Evolutionary conservation across 2,797 vertebrate genomes (phyloP), one percentile per base, ranked within the genome.

Genomic region (Sylvia borin): DNA sequence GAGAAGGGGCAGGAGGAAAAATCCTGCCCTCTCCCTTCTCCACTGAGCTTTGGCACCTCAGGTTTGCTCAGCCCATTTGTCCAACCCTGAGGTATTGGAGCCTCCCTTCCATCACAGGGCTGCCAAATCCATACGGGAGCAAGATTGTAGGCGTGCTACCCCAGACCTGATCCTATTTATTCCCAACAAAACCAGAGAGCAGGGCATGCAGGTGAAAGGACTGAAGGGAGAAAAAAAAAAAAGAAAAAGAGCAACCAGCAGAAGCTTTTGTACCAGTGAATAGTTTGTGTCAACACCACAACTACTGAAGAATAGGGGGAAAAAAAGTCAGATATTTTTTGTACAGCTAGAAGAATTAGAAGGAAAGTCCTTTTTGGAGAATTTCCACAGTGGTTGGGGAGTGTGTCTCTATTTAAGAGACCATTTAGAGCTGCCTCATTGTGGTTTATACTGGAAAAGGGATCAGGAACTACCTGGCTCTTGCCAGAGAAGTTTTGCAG

Each of bases 171-270:
- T 32, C 1, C 0, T 62, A 8, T n/a, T 22, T 36, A 34, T 51
- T 24, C 15, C 42, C 10, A 40, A 5, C 3, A 31, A n/a, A 62
- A 10, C 4, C 64, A 78, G 47, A 7, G n/a, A 92, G 31, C n/a
- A 70, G 54, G 75, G 7, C 18, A 31, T 7, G 54, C 5, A 53
- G 16, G 18, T 32, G 40, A 68, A 94, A 76, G 15, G 10, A 24
- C 10, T 16, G 5, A 15, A 51, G 5, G 2, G 13, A 0, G 36
- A 3, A 7, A 15, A 8, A 45, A 60, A 54, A 3, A 57, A 58
- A 73, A 75, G n/a, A 16, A 48, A 40, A 3, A 0, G 16, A 8
- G 20, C 5, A 57, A 38, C 10, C 26, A 42, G 13, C 51, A 26
- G 1, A 17, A 65, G 7, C 2, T 92, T 78, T 65, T 36, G 10